phyloP scores from a whole-genome alignment of 2,797 vertebrate species.

The Cebuella pygmaea region DNA sequence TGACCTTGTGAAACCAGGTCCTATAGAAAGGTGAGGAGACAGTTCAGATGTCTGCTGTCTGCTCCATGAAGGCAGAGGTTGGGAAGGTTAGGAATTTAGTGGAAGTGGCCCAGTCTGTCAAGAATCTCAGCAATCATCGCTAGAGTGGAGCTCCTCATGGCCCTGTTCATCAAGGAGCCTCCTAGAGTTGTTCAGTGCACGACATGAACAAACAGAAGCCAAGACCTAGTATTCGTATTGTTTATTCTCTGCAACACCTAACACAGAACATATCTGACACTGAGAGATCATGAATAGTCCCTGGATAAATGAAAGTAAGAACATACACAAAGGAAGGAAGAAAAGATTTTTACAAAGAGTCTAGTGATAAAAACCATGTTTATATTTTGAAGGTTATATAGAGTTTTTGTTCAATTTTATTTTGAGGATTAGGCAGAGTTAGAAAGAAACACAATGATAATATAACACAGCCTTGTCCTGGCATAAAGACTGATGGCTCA shows the following conservation, averaged over 20 bases:
- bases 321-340: background rate
- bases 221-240: background rate
- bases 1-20: background rate
- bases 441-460: background rate
- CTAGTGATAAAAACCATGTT: background rate
- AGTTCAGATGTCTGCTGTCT: background rate
- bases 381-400: background rate
- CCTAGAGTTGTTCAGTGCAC: background rate
- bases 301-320: conserved; percentile 3
- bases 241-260: background rate
- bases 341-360: background rate
- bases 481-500: background rate
- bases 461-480: background rate
- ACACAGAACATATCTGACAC: background rate
- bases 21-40: background rate
- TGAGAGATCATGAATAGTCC: background rate
- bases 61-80: background rate
- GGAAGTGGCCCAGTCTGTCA: background rate
- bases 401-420: background rate
- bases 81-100: background rate
- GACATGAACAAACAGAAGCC: background rate
- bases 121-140: background rate
- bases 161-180: background rate
- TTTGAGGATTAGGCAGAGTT: background rate
- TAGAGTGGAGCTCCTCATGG: background rate